Evolutionary conservation across 1,140 invertebrate species (phyloP), one percentile per base, ranked within the genome.

Genomic region (Nasonia giraulti): DNA sequence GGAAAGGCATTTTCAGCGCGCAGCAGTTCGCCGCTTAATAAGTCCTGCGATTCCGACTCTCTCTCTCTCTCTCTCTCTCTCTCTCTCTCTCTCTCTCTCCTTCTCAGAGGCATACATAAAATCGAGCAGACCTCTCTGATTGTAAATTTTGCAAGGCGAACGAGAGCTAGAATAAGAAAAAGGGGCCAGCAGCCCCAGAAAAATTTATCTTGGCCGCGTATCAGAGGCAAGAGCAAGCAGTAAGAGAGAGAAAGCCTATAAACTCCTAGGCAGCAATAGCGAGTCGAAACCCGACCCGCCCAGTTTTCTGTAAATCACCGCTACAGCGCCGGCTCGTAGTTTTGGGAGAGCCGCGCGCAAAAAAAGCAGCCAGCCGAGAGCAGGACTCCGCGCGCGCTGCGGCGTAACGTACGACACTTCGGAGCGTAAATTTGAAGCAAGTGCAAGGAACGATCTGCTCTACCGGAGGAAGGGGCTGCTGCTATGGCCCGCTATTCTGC

Each of bases 361-460:
- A 85, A 62, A 85, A 50, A 83, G 27, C 37, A 33, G 4, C 12
- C 12, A 62, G 12, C 68, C 20, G 23, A 68, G 40, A 12, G 17
- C 14, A 40, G 37, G 20, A 47, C 40, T 76, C 74, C 3, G 68
- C 27, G 27, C 27, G 33, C 33, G 33, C 33, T 62, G 33, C 27
- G 27, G 33, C 37, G 40, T 84, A 85, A 85, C 66, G 84, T 85
- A 85, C 84, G 62, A 78, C 62, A 31, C 27, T 82, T 44, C 17
- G 31, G 76, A n/a, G 77, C 85, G 85, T 86, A 86, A 86, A 86
- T 86, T 82, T 86, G 85, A 86, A 82, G 80, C 85, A 86, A 86
- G 85, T 86, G 80, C 66, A 82, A 86, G 75, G 77, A 80, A 86
- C 80, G 80, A 83, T 77, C 47, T 68, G 7, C 12, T 12, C 73